These are phyloP conservation scores for Myiopsitta monachus DNA, from an alignment of 2,113 vertebrate genomes.

Conservation along the genomic window DNA sequence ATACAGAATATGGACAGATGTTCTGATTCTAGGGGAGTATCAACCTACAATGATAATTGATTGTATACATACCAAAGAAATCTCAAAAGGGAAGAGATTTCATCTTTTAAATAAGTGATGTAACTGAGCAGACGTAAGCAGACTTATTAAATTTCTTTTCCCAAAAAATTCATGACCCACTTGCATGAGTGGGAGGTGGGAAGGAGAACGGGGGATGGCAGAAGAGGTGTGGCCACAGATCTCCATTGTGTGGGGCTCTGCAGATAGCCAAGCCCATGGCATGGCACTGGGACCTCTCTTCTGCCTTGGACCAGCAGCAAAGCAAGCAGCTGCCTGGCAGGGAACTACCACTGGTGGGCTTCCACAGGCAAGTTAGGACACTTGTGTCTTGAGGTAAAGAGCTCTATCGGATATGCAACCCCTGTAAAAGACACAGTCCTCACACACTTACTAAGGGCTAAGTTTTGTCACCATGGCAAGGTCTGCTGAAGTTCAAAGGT, in stretches of 20 bases:
- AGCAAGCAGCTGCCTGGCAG: background rate
- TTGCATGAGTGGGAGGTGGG: background rate
- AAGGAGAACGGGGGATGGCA: background rate
- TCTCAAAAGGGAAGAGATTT: background rate
- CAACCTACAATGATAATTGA: background rate
- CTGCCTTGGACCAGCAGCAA: background rate
- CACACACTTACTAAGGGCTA: too few species aligned
- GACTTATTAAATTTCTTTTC: background rate
- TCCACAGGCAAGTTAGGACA: background rate
- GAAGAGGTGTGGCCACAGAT: background rate
- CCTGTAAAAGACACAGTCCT: background rate
- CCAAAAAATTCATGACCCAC: background rate
- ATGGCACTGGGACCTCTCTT: background rate
- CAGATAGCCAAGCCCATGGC: background rate
- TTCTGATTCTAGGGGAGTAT: background rate
- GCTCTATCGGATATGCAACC: background rate
- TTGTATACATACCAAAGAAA: background rate
- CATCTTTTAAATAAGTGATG: background rate
- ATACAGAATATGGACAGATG: background rate
- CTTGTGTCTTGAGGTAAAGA: background rate
- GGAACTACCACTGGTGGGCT: background rate
- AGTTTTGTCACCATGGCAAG: background rate
- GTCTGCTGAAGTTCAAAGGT: background rate
- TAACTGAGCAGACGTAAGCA: background rate
- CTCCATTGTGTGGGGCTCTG: fast-evolving